Percentiles rank a stretch among this genome's conserved stretches.
Evolutionary conservation across 1,140 invertebrate species (phyloP).

Genomic region (Hirudo medicinalis): DNA sequence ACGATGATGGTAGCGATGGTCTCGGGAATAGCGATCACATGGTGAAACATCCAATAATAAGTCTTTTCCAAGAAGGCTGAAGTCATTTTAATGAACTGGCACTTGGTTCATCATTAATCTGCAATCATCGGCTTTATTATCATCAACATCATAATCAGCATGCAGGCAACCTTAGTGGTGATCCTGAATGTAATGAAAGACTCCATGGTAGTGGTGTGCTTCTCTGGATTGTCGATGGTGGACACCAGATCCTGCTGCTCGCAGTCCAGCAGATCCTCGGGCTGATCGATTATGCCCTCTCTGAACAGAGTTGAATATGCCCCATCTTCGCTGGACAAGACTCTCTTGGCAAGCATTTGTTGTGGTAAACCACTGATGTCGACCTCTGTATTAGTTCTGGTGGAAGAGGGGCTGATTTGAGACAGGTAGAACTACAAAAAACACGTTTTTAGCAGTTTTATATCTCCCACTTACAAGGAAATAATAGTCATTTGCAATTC

Average conservation of each 20-base stretch:
- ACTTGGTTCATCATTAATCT: background rate
- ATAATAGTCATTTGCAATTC: background rate
- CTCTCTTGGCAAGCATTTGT: background rate
- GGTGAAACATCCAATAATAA: background rate
- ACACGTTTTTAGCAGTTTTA: no score
- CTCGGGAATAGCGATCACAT: background rate
- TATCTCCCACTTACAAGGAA: no score
- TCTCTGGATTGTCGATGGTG: slow-evolving; percentile 62
- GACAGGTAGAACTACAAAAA: slow-evolving; percentile 12
- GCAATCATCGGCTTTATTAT: background rate
- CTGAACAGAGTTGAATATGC: background rate
- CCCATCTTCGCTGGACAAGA: background rate
- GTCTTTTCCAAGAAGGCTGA: background rate
- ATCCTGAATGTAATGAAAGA: slow-evolving; percentile 61
- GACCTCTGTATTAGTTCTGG: background rate
- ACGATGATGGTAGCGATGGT: background rate
- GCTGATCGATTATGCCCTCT: slow-evolving; percentile 9
- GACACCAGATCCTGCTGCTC: slow-evolving; percentile 49
- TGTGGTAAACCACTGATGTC: background rate
- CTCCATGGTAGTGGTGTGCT: slow-evolving; percentile 59
- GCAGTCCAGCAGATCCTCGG: slow-evolving; percentile 33
- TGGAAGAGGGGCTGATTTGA: slow-evolving; percentile 16
- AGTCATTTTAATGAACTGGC: background rate
- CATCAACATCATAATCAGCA: background rate
- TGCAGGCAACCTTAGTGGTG: slow-evolving; percentile 48